A percentile compares a stretch with the other conserved stretches of the same genome.
These are phyloP conservation scores for Luperina testacea DNA, from an alignment of 2,888 invertebrate genomes.

Conservation along the genomic window DNA sequence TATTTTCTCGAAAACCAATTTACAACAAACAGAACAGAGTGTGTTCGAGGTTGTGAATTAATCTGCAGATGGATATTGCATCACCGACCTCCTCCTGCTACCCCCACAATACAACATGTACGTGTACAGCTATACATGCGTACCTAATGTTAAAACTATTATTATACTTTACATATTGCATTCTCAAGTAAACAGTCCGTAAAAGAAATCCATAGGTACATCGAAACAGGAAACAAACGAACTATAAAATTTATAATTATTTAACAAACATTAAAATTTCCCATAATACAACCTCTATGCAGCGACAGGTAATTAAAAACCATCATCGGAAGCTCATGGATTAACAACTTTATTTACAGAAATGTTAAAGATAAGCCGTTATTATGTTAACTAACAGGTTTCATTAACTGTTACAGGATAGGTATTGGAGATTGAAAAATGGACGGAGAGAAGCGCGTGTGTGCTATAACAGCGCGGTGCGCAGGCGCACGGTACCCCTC, in stretches of 20 bases:
- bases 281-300: constrained; percentile 74
- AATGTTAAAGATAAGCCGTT: constrained; percentile 70
- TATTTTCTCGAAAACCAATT: constrained; percentile 52
- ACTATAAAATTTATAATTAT: constrained; percentile 76
- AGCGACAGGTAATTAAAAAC: constrained; percentile 76
- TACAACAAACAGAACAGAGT: constrained; percentile 50
- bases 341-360: constrained; percentile 85
- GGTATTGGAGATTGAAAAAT: constrained; percentile 66
- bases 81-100: constrained; percentile 52
- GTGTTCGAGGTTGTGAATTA: constrained; percentile 54
- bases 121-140: constrained; percentile 55
- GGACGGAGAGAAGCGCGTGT: constrained; percentile 73
- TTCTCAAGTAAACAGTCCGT: constrained; percentile 63
- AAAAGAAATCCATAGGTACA: constrained; percentile 59
- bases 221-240: constrained; percentile 69
- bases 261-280: constrained; percentile 78
- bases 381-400: constrained; percentile 64
- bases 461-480: constrained; percentile 43
- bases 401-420: constrained; percentile 65
- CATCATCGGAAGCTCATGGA: constrained; percentile 74
- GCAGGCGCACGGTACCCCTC: constrained; percentile 37
- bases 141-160: constrained; percentile 61
- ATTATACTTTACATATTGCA: constrained; percentile 65
- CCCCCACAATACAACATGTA: constrained; percentile 63
- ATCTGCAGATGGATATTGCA: constrained; percentile 58